Percentiles rank a stretch among this genome's conserved stretches.
Conservation (phyloP, 2,888 invertebrate species). For the Ischnura elegans region DNA sequence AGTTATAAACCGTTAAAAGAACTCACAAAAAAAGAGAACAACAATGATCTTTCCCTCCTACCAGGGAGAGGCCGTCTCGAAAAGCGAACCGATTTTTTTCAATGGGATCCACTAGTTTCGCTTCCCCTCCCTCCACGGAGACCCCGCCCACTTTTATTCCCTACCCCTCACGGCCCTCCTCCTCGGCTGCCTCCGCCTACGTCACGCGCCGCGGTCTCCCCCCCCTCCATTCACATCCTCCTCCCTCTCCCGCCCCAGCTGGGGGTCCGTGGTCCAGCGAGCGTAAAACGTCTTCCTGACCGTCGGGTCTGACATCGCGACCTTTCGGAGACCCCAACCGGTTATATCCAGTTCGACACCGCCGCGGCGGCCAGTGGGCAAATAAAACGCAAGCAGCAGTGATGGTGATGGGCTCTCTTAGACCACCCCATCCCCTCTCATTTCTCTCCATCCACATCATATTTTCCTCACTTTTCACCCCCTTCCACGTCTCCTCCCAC, state of each 20-base stretch:
- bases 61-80: not conserved
- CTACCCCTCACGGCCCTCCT: not conserved
- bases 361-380: not conserved
- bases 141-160: not conserved
- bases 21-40: constrained; percentile 12
- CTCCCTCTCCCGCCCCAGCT: not conserved
- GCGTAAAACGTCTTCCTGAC: constrained; percentile 39
- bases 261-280: constrained; percentile 63
- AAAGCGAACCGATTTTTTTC: not conserved
- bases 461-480: not conserved
- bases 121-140: not conserved
- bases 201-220: not conserved
- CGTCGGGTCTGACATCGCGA: constrained; percentile 51
- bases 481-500: not conserved
- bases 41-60: not conserved
- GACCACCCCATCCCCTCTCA: not conserved
- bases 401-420: not conserved
- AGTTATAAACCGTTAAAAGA: not conserved
- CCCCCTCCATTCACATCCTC: not conserved
- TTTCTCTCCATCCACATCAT: not conserved
- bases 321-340: constrained; percentile 49
- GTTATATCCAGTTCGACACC: constrained; percentile 39
- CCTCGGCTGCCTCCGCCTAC: not conserved
- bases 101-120: not conserved
- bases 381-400: constrained; percentile 37